Evolutionary conservation across 2,888 invertebrate species (phyloP), one percentile per base, ranked within the genome.

Genomic region (Creontiades dilutus): DNA sequence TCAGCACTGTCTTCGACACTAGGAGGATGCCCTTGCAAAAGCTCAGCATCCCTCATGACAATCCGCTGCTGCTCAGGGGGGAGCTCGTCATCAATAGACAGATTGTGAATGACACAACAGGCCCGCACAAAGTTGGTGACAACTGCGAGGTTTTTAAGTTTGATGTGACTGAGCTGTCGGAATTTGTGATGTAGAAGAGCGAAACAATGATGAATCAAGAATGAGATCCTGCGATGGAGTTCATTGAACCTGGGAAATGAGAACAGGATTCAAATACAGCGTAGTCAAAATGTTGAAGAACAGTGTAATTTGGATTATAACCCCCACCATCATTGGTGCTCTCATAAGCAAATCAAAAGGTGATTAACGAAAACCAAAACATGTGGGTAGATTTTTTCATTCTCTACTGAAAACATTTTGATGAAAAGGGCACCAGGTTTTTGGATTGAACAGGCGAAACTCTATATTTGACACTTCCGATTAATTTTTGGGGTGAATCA

Each of bases 71-170:
- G 16, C 13, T 27, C 19, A 55, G 37, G 16, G 9, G n/a, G 23
- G 16, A 88, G 23, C n/a, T 37, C 19, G 19, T 55, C 88, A 12
- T 52, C 48, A 28, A 78, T 76, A 46, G 78, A 13, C 9, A 88
- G 28, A 55, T 88, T 88, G 9, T 88, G 80, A 19, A 78, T 28
- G 78, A 78, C 88, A 28, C 88, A 88, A 47, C 75, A 68, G 23
- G 87, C 87, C 47, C 57, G 46, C 27, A 87, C 47, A 23, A 87
- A 76, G 48, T 87, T 46, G 16, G 48, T 27, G 11, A 87, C 76
- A 7, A 75, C 4, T 28, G 13, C 4, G 14, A 87, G 47, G 14
- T 48, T 87, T 27, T 19, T 88, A 14, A 88, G 23, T 48, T 88
- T 88, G 3, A 88, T 7, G n/a, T 88, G 78, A 11, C 48, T 7